Conservation (phyloP, 2,888 invertebrate genomes). For the Trimorus sp. region DNA sequence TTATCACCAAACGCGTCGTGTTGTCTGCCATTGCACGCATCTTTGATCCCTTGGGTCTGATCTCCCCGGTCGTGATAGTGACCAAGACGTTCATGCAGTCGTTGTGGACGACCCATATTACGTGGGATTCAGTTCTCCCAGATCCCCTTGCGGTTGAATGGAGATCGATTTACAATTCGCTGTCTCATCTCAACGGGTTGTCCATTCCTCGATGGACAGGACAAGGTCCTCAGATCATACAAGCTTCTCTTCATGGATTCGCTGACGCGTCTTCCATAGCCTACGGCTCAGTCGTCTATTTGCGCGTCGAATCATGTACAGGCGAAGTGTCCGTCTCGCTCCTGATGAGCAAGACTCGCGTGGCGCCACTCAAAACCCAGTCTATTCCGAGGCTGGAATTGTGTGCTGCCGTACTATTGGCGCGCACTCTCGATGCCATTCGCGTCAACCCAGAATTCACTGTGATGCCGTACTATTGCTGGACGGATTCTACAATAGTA, state of each 20-base stretch:
- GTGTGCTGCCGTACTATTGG: neutral
- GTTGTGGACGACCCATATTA: too few species aligned
- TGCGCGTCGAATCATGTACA: neutral
- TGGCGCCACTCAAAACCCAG: neutral
- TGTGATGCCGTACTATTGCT: neutral
- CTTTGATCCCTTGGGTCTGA: neutral
- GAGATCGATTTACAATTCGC: neutral
- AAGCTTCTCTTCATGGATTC: neutral
- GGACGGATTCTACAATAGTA: neutral
- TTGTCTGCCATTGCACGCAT: neutral
- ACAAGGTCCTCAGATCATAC: neutral
- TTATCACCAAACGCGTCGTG: too few species aligned
- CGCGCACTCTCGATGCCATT: neutral
- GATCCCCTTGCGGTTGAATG: too few species aligned
- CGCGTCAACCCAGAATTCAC: too few species aligned
- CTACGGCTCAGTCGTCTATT: neutral
- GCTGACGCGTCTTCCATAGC: neutral
- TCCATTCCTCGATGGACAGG: neutral
- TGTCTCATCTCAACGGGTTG: neutral
- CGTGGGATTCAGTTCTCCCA: neutral
- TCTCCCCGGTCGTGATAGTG: too few species aligned
- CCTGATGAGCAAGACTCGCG: neutral
- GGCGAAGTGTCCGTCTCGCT: neutral
- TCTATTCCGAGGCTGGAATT: neutral
- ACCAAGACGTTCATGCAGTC: too few species aligned